phyloP scores from a whole-genome alignment of 1,140 invertebrate species.

The Apocrypta bakeri region DNA sequence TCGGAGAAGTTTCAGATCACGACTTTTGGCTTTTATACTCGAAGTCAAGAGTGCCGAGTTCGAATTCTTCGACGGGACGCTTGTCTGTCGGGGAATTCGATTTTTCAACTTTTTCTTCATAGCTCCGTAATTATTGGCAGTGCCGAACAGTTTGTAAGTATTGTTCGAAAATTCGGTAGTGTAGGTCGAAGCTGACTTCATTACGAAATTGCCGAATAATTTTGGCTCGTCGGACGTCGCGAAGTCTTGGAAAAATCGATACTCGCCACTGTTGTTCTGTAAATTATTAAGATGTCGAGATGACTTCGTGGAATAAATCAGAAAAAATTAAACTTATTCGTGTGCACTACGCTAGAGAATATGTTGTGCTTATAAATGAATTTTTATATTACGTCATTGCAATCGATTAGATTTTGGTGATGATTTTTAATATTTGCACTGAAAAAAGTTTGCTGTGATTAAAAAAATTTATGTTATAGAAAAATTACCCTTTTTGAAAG shows the following conservation, averaged over 20 bases:
- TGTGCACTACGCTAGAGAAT: not conserved
- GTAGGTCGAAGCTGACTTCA: not conserved
- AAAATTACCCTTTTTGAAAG: too few species aligned
- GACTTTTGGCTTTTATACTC: not conserved
- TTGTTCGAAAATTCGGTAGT: not conserved
- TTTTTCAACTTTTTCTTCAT: constrained; percentile 32
- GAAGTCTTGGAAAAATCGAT: not conserved
- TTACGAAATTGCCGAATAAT: not conserved
- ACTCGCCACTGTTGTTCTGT: constrained; percentile 22
- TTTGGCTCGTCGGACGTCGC: not conserved
- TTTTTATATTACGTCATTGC: too few species aligned
- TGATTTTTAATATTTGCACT: not conserved
- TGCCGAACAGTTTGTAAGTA: not conserved
- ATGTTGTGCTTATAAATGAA: too few species aligned
- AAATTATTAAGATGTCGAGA: constrained; percentile 35
- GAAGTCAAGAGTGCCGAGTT: not conserved
- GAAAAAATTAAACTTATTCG: not conserved
- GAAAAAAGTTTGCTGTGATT: too few species aligned
- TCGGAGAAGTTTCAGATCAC: not conserved
- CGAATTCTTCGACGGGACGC: not conserved
- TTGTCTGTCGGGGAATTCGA: not conserved
- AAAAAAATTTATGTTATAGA: too few species aligned
- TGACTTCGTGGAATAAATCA: not conserved
- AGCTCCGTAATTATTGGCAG: not conserved
- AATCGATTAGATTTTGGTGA: not conserved